These are phyloP conservation scores for Cotesia congregata DNA, from an alignment of 2,888 invertebrate species.

Conservation along the genomic window DNA sequence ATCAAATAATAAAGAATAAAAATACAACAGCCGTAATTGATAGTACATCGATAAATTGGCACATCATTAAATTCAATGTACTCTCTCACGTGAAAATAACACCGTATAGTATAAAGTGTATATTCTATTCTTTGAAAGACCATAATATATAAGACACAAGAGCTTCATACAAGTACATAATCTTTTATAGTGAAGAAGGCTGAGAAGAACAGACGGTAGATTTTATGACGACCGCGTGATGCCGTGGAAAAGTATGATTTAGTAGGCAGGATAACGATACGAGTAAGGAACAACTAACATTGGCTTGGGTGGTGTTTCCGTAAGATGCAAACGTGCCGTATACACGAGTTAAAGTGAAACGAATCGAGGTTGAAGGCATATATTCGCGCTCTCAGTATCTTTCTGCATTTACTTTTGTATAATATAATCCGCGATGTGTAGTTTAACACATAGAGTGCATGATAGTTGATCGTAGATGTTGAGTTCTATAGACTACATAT, in stretches of 20 bases:
- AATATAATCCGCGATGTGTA: conserved; percentile 4
- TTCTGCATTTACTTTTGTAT: not conserved
- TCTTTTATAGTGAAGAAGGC: not conserved
- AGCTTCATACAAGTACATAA: not conserved
- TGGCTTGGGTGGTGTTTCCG: conserved; percentile 24
- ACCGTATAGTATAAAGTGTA: conserved; percentile 8
- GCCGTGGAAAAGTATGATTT: conserved; percentile 39
- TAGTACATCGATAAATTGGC: conserved; percentile 32
- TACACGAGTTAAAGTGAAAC: conserved; percentile 19
- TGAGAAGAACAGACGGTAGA: conserved; percentile 4
- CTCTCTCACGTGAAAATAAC: conserved; percentile 32
- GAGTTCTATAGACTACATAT: not conserved
- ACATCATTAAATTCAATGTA: conserved; percentile 39
- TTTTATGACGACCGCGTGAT: conserved; percentile 33
- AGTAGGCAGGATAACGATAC: conserved; percentile 39
- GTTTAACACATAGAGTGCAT: not conserved
- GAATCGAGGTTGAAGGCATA: conserved; percentile 36
- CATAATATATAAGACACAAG: not conserved
- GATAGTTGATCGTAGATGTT: not conserved
- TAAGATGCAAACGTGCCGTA: conserved; percentile 22
- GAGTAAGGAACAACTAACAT: conserved; percentile 32
- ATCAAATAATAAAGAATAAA: conserved; percentile 14
- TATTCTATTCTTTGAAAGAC: conserved; percentile 21
- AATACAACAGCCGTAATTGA: conserved; percentile 18
- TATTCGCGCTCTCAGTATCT: conserved; percentile 8